Evolutionary conservation across 2,113 vertebrate genomes (phyloP).

Genomic region (Lagopus leucura): DNA sequence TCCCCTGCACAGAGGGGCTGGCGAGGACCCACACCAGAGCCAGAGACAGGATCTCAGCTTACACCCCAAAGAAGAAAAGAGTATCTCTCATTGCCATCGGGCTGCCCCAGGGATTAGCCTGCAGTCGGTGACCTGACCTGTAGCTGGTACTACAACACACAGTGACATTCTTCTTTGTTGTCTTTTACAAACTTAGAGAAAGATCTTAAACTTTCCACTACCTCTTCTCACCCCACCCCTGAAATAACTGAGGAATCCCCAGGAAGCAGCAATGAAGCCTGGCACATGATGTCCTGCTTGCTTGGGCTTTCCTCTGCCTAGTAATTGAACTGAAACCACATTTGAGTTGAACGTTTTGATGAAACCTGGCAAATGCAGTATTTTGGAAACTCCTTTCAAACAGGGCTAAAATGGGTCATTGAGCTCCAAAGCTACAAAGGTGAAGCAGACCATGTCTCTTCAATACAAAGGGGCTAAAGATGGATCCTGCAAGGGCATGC

Average conservation of each 20-base stretch:
- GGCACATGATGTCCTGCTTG: neutral
- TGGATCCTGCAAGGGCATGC: neutral
- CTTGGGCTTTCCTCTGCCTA: neutral
- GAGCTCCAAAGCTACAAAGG: neutral
- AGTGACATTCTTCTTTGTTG: neutral
- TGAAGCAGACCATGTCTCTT: neutral
- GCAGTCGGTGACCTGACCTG: conserved; percentile 39
- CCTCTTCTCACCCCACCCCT: neutral
- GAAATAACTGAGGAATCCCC: neutral
- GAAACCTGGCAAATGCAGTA: neutral
- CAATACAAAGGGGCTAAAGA: neutral
- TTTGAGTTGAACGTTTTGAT: neutral
- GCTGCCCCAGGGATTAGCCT: conserved; percentile 23
- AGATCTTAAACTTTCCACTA: neutral
- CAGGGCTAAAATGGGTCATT: neutral
- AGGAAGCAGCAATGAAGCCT: neutral
- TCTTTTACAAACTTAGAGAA: neutral
- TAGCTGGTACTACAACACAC: neutral
- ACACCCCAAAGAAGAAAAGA: conserved; percentile 9
- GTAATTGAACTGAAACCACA: neutral
- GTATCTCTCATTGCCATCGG: neutral
- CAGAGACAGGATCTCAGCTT: neutral
- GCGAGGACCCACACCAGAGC: neutral
- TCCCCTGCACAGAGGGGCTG: neutral
- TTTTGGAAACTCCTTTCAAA: neutral